Evolutionary conservation across 2,113 vertebrate species (phyloP), one percentile per base, ranked within the genome.

Genomic region (Myanophis thanlyinensis): DNA sequence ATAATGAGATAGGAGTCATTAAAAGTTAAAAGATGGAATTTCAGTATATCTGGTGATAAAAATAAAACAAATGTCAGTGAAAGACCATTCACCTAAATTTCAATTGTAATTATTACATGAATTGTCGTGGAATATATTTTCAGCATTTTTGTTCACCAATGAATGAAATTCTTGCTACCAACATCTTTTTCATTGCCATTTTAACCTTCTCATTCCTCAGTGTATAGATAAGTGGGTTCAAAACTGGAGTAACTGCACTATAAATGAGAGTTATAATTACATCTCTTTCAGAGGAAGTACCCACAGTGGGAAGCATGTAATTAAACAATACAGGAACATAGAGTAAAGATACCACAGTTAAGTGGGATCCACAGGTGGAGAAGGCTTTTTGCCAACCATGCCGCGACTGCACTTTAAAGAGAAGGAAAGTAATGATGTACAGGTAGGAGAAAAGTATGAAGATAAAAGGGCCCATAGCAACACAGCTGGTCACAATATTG

Each of bases 161-260:
- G 4, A 73, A 35, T 6, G 13, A 35, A 73, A 73, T 35, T 73
- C 62, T 73, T 73, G 5, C 12, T 73, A 73, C 13, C n/a, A 73
- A 73, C n/a, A 73, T 54, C 95, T 95, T 97, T 88, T 20, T 95
- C 94, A 96, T 92, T 9, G 95, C 95, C 89, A 47, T 87, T 88
- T 97, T 97, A 73, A 97, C 95, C 92, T 97, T 96, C 40, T 96
- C 94, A 54, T 96, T 97, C 87, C 95, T 3, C 54, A 97, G 51
- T 23, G 96, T 97, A n/a, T 97, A 97, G 47, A 97, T 96, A 87
- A 97, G 92, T 2, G 97, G 97, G 85, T 97, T 97, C 49, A 97
- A 95, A 49, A 97, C 89, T 87, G 96, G 96, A 30, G 97, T 97
- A 87, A 97, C 89, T 27, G 96, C 95, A 30, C 96, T 97, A 40